Evolutionary conservation across 92 coral and sea anemone genomes (phyloP), one percentile per base, ranked within the genome.

Genomic region (Umimayanthus chanpuru): DNA sequence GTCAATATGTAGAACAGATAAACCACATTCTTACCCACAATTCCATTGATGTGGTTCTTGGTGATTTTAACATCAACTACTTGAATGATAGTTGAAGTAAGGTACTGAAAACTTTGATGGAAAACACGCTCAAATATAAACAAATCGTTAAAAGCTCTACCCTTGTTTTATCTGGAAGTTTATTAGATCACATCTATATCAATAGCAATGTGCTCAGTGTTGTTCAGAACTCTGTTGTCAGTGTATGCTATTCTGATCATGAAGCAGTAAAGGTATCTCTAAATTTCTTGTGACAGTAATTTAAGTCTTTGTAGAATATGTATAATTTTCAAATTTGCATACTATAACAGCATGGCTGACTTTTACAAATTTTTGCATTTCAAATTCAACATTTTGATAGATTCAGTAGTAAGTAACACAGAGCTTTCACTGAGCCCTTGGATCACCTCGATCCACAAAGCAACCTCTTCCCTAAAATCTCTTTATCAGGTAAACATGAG

Each of bases 161-260:
- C 18, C 77, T 77, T 53, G 61, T 86, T 75, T 86, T 85, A 76
- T 85, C 88, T 77, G 89, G 89, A 14, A 86, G 89, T 67, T 76
- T 86, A 86, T 30, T 86, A 38, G 89, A 86, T 73, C 89, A 86
- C 67, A 36, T 76, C 56, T 76, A 86, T 75, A 29, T 86, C 53
- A 86, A 86, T 32, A 58, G 81, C n/a, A 38, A 72, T 40, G 18
- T 11, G 55, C 77, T 84, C 47, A 40, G 25, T 58, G 32, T 85
- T 58, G 20, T 85, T 73, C 32, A 89, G 50, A 81, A 85, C 80
- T 53, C 71, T 77, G 90, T 92, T 47, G 82, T 85, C 26, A 92
- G 90, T 89, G 92, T 92, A 64, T 94, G 89, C 89, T 92, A 84
- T 77, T 92, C 93, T 61, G 94, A 93, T 85, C 93, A 91, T 82